Percentiles rank a stretch among this genome's conserved stretches.
Evolutionary conservation across 2,888 invertebrate genomes (phyloP).

Genomic region (Enchytraeus crypticus): DNA sequence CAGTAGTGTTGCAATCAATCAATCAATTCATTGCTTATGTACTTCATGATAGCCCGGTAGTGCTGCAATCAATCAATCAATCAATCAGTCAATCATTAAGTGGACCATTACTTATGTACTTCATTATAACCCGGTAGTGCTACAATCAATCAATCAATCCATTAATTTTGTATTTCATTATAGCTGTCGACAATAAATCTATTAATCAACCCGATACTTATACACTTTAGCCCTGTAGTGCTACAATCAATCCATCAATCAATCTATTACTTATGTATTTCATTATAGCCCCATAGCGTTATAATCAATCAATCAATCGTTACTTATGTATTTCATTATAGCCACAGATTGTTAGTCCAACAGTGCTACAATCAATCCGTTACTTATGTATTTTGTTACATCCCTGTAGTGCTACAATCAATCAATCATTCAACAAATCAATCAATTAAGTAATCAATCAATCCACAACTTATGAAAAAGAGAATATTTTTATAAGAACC

Average conservation of each 20-base stretch:
- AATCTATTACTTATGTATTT: too few species aligned
- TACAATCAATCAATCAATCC: conserved; percentile 45
- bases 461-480: too few species aligned
- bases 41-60: conserved; percentile 92
- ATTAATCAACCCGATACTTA: too few species aligned
- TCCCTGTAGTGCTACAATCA: neutral
- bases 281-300: conserved; percentile 88
- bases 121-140: neutral
- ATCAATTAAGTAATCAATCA: neutral
- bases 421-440: too few species aligned
- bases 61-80: conserved; percentile 51
- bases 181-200: conserved; percentile 59
- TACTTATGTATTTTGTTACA: conserved; percentile 72
- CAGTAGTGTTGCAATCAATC: neutral
- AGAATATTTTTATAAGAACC: too few species aligned
- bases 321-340: neutral
- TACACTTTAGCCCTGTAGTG: too few species aligned
- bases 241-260: too few species aligned
- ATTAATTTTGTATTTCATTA: conserved; percentile 93
- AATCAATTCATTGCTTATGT: conserved; percentile 88
- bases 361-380: conserved; percentile 50
- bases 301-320: neutral
- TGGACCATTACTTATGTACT: too few species aligned
- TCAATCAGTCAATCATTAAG: too few species aligned
- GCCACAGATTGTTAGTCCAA: too few species aligned